phyloP scores from a whole-genome alignment of 2,797 vertebrate species.

The Enteromius thamalakanensis region DNA sequence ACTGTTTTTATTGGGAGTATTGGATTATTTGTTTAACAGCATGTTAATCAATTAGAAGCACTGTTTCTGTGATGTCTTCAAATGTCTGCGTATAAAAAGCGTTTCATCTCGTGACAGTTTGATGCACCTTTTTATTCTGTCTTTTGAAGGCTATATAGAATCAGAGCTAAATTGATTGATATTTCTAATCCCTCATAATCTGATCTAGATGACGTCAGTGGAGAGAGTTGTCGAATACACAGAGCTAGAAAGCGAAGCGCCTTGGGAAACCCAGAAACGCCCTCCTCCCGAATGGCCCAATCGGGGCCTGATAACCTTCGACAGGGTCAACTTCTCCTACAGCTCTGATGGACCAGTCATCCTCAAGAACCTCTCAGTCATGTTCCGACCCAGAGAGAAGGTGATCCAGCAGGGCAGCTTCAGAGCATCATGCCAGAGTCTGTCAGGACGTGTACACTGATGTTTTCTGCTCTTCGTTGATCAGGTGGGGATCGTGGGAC shows the following conservation, averaged over 20 bases:
- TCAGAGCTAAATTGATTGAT: background rate
- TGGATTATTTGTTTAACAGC: background rate
- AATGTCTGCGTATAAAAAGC: background rate
- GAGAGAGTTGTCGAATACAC: constrained; percentile 94
- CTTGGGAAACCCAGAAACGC: constrained; percentile 85
- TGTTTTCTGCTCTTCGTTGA: constrained; percentile 4
- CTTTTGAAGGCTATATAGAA: no score
- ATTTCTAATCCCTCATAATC: background rate
- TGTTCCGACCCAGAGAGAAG: constrained; percentile 90
- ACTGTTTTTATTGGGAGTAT: background rate
- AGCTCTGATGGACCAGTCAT: constrained; percentile 84
- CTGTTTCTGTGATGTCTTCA: background rate
- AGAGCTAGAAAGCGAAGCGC: constrained; percentile 90
- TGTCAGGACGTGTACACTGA: constrained; percentile 27
- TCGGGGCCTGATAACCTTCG: constrained; percentile 86
- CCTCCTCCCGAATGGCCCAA: constrained; percentile 87
- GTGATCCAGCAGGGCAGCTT: constrained; percentile 66
- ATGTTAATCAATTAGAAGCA: background rate
- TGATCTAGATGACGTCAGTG: constrained; percentile 87
- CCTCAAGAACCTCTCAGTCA: constrained; percentile 86
- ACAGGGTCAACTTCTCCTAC: constrained; percentile 91
- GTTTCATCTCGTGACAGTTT: background rate
- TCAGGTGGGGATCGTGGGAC: constrained; percentile 91
- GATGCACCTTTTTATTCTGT: background rate
- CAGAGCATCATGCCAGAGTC: constrained; percentile 42